These are phyloP conservation scores for Sebastes hopkinsi DNA, from an alignment of 2,797 vertebrate genomes.

Conservation along the genomic window DNA sequence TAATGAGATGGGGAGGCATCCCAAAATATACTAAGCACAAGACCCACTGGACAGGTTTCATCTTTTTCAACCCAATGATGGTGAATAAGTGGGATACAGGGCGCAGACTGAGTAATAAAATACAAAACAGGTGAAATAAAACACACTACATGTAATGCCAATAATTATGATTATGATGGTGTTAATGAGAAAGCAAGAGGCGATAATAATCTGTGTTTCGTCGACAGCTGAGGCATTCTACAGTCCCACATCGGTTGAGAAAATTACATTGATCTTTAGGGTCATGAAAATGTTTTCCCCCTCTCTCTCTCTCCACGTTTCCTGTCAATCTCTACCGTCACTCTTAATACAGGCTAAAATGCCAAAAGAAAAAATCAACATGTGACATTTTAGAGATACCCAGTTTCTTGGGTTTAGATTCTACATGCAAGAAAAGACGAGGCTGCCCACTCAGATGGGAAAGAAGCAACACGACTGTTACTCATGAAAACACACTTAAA, in stretches of 20 bases:
- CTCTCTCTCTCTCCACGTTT: not conserved
- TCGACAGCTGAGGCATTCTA: not conserved
- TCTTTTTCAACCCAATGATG: not conserved
- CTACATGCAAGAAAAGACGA: not conserved
- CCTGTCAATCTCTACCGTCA: not conserved
- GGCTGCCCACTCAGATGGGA: not conserved
- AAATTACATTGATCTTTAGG: not conserved
- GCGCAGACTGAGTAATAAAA: not conserved
- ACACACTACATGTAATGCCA: not conserved
- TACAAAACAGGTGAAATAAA: not conserved
- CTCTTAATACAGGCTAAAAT: not conserved
- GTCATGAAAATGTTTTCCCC: not conserved
- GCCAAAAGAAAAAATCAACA: not conserved
- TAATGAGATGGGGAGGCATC: constrained; percentile 26
- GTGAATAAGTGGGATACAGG: not conserved
- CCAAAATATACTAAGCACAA: constrained; percentile 17
- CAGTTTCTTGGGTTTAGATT: not conserved
- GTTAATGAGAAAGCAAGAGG: not conserved
- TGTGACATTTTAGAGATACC: not conserved
- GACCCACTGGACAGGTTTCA: not conserved
- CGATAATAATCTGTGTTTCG: not conserved
- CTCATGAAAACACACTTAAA: not conserved
- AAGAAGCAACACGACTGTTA: not conserved
- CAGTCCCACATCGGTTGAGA: not conserved
- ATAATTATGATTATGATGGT: not conserved